Percentiles rank a stretch among this genome's conserved stretches.
phyloP scores from a whole-genome alignment of 2,113 vertebrate species.

The Dicaeum eximium region DNA sequence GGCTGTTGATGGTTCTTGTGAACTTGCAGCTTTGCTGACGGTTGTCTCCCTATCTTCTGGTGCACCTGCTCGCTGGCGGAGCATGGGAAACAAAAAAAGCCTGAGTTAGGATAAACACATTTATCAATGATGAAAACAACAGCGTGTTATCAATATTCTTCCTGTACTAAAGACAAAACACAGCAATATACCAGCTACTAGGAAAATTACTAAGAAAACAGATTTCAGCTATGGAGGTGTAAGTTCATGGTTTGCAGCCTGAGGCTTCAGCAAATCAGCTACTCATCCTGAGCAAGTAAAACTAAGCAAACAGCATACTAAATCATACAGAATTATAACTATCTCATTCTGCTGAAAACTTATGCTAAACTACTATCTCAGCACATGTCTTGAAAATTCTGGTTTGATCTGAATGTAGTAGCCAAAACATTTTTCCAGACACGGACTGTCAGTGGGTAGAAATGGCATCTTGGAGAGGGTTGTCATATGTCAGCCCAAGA shows the following conservation, averaged over 20 bases:
- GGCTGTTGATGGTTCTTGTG: not conserved
- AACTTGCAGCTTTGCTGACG: not conserved
- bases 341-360: not conserved
- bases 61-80: not conserved
- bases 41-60: not conserved
- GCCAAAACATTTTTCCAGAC: not conserved
- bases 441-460: rapidly evolving
- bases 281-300: not conserved
- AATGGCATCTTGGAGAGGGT: not conserved
- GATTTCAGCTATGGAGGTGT: not conserved
- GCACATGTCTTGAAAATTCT: not conserved
- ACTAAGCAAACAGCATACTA: not conserved
- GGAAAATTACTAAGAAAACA: not conserved
- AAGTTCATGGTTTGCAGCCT: not conserved
- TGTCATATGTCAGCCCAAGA: not conserved
- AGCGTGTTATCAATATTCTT: not conserved
- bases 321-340: not conserved
- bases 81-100: not conserved
- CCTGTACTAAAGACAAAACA: not conserved
- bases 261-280: not conserved
- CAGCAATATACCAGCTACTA: not conserved
- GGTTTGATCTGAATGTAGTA: not conserved
- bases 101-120: not conserved
- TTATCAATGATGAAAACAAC: not conserved
- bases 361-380: not conserved